Evolutionary conservation across 2,888 invertebrate genomes (phyloP), one percentile per base, ranked within the genome.

Genomic region (Andrena bicolor): DNA sequence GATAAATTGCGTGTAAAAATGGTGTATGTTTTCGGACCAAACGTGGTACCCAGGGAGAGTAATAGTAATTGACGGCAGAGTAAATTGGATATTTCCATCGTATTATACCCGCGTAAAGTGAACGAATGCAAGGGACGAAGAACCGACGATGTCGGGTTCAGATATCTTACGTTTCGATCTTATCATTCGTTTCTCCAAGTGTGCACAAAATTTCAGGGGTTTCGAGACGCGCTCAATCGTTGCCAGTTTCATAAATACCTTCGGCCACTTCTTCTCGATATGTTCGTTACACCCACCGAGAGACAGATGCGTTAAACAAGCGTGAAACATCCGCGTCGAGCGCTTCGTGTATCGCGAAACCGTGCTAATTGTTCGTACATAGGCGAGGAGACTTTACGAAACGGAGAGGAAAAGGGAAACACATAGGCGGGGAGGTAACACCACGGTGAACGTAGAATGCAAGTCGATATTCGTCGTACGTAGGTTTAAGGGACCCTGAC

Each of bases 381-480:
- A 58, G 2, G 28, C 60, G 23, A 49, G 51, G 51, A 53, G 49
- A 83, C 58, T 64, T 66, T 13, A 23, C 32, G 53, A 51, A 74
- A 16, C 56, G 41, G 63, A 76, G 78, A 69, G 53, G 60, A 64
- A 73, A 76, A 80, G 69, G 76, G 60, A 75, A 77, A 72, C 70
- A 85, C 32, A 35, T 70, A 86, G 90, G 56, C 23, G 20, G 91
- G 90, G 90, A 87, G 86, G 89, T 89, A 92, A 92, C 90, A 92
- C 90, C 91, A 90, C 53, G 35, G 91, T 90, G 84, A 90, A 88
- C 85, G 80, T 84, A 84, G 88, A 84, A 80, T 83, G 83, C 82
- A 84, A 76, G 51, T 26, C 23, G 78, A 81, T 66, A 81, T 87
- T 83, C 73, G 56, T 76, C 83, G 61, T 81, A 84, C 60, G 70